Conservation (phyloP, 1,140 invertebrate genomes). For the Yoshiicerus persimilis region DNA sequence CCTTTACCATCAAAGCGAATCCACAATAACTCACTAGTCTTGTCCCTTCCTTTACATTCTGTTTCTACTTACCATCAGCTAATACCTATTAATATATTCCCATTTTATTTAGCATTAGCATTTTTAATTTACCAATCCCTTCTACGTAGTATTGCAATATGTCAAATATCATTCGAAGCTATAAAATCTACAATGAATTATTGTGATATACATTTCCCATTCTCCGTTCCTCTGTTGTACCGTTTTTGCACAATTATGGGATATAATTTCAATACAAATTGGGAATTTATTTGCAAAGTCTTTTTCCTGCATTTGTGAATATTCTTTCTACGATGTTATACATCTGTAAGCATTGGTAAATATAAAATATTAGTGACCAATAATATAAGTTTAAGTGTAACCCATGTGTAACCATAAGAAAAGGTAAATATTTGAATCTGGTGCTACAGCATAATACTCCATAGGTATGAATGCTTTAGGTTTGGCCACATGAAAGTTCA, state of each 20-base stretch:
- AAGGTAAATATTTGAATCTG: too few species aligned
- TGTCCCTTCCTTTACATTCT: background rate
- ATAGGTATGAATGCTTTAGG: too few species aligned
- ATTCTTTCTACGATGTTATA: too few species aligned
- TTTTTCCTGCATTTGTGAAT: too few species aligned
- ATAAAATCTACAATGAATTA: background rate
- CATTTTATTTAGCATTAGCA: background rate
- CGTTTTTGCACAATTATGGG: too few species aligned
- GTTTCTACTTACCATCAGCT: background rate
- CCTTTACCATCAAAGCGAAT: background rate
- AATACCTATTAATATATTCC: background rate
- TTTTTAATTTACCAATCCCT: background rate
- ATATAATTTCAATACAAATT: too few species aligned
- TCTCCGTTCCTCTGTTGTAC: too few species aligned
- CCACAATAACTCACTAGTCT: background rate
- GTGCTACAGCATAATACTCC: background rate
- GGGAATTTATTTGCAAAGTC: too few species aligned
- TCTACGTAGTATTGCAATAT: background rate
- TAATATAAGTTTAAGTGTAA: too few species aligned
- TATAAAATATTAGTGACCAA: background rate
- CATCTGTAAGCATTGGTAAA: background rate
- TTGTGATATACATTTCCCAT: background rate
- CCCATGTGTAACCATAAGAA: too few species aligned
- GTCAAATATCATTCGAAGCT: background rate
- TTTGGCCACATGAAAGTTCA: background rate